Evolutionary conservation across 2,797 vertebrate genomes (phyloP).

Genomic region (Numenius phaeopus): DNA sequence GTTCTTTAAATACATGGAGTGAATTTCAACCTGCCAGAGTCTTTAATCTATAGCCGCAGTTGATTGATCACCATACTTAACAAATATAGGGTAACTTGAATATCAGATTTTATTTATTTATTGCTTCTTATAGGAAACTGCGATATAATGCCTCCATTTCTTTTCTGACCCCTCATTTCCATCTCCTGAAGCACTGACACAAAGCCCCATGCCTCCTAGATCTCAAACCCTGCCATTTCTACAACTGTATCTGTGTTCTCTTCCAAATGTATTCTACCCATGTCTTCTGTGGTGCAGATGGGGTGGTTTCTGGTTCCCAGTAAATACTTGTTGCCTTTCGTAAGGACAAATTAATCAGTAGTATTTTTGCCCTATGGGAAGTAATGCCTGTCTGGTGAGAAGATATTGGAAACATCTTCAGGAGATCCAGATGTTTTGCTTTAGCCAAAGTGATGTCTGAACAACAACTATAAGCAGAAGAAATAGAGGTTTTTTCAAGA

Average conservation of each 20-base stretch:
- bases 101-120: not conserved
- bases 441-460: not conserved
- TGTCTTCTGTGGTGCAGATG: not conserved
- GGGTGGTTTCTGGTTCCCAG: not conserved
- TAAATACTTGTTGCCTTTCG: not conserved
- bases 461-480: not conserved
- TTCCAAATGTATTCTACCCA: not conserved
- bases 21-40: not conserved
- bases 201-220: not conserved
- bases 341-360: not conserved
- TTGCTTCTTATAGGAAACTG: not conserved
- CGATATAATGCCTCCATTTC: not conserved
- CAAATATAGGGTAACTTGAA: not conserved
- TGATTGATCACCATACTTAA: not conserved
- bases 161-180: not conserved
- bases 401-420: not conserved
- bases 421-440: not conserved
- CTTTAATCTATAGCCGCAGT: not conserved
- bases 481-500: not conserved
- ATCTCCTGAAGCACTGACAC: not conserved
- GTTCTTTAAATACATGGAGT: not conserved
- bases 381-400: not conserved
- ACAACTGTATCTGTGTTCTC: not conserved
- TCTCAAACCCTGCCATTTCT: not conserved
- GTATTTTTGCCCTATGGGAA: not conserved